Conservation (phyloP, 2,888 invertebrate genomes). For the Scaptomyza polygonia region DNA sequence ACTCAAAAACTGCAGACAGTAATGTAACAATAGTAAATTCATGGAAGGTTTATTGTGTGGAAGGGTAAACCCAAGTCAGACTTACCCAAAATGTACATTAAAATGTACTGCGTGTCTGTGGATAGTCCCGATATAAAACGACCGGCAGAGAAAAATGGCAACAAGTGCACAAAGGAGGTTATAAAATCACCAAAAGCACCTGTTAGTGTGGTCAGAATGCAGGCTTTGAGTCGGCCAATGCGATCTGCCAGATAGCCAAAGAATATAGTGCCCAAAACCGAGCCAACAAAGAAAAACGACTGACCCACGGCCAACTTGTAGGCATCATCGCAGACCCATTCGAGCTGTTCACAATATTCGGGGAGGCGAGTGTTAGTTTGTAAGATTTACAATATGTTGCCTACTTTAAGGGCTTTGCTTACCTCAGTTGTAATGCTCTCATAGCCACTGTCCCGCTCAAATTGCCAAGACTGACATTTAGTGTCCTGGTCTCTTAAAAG, state of each 20-base stretch:
- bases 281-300: constrained; percentile 87
- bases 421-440: constrained; percentile 87
- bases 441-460: constrained; percentile 85
- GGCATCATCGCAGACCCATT: constrained; percentile 87
- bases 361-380: constrained; percentile 41
- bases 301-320: constrained; percentile 86
- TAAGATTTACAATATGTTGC: not conserved
- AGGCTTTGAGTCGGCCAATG: constrained; percentile 86
- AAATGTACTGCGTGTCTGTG: constrained; percentile 86
- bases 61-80: not conserved
- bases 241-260: constrained; percentile 86
- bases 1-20: constrained; percentile 85
- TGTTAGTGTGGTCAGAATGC: constrained; percentile 85
- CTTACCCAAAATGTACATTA: constrained; percentile 87
- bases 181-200: constrained; percentile 86
- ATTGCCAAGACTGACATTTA: constrained; percentile 86
- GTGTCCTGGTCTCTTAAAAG: constrained; percentile 46
- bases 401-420: constrained; percentile 59
- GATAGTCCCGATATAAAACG: constrained; percentile 87
- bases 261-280: constrained; percentile 86
- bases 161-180: constrained; percentile 84
- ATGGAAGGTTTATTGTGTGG: not conserved
- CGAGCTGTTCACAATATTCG: constrained; percentile 74
- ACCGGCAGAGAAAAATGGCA: constrained; percentile 84
- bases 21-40: not conserved